Percentiles rank a stretch among this genome's conserved stretches.
Evolutionary conservation across 2,113 vertebrate genomes (phyloP).

Genomic region (Aegotheles bennettii): DNA sequence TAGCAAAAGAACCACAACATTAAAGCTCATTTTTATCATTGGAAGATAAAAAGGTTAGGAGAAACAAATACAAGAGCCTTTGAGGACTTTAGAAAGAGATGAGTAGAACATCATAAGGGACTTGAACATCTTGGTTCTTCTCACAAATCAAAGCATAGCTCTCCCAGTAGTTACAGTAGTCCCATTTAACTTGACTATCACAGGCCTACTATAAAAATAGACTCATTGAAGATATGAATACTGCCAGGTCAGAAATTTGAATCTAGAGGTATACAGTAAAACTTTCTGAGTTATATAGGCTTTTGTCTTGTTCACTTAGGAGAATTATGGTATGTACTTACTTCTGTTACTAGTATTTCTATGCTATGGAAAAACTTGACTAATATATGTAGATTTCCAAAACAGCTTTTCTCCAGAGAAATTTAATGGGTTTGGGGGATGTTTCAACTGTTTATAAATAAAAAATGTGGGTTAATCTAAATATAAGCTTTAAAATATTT

Average conservation of each 20-base stretch:
- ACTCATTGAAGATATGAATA: background rate
- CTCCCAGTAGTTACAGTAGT: background rate
- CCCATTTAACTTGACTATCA: background rate
- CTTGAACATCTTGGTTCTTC: background rate
- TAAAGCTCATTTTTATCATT: background rate
- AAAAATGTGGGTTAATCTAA: background rate
- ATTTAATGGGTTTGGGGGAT: background rate
- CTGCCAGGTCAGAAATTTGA: background rate
- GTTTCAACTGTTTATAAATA: background rate
- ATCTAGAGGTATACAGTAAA: background rate
- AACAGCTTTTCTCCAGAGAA: background rate
- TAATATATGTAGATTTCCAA: background rate
- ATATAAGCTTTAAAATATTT: background rate
- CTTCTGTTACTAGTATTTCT: background rate
- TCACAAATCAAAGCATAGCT: background rate
- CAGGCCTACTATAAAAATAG: background rate
- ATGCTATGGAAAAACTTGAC: background rate
- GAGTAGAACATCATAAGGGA: background rate
- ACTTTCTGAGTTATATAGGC: background rate
- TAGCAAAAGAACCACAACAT: background rate
- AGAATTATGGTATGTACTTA: background rate
- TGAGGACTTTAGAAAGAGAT: background rate
- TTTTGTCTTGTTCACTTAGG: background rate
- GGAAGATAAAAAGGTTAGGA: background rate
- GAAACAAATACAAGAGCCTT: background rate